phyloP scores from a whole-genome alignment of 2,888 invertebrate genomes.

The Drosophila lutescens region DNA sequence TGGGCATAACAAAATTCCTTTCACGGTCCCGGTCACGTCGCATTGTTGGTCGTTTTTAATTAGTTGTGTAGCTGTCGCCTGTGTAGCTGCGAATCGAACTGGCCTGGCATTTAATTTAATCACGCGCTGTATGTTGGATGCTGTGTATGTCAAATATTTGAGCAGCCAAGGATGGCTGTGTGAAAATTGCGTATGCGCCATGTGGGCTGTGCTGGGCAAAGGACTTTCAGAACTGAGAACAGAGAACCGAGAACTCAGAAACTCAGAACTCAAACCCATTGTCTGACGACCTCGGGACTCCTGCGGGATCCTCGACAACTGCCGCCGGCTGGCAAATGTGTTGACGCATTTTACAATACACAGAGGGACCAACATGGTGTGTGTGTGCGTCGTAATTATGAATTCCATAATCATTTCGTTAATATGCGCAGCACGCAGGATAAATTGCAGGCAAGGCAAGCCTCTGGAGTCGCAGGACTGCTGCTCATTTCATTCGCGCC shows the following conservation, averaged over 20 bases:
- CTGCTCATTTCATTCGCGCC: slow-evolving; percentile 56
- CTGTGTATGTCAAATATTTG: slow-evolving; percentile 74
- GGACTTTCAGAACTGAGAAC: background rate
- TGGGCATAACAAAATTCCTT: slow-evolving; percentile 44
- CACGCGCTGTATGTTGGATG: slow-evolving; percentile 51
- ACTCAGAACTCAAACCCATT: slow-evolving; percentile 11
- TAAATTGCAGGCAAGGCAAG: slow-evolving; percentile 61
- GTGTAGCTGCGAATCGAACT: slow-evolving; percentile 17
- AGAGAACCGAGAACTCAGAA: too few relatives aligned
- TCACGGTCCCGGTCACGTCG: slow-evolving; percentile 42
- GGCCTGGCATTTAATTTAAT: slow-evolving; percentile 71
- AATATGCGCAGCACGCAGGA: slow-evolving; percentile 78
- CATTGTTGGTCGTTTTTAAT: slow-evolving; percentile 70
- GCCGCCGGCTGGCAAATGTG: slow-evolving; percentile 66
- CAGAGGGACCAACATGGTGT: slow-evolving; percentile 59
- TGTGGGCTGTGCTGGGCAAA: slow-evolving; percentile 46
- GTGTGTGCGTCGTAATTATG: slow-evolving; percentile 64
- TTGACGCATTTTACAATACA: slow-evolving; percentile 78
- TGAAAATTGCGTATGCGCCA: slow-evolving; percentile 74
- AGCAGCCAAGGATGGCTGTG: slow-evolving; percentile 47
- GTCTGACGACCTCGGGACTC: slow-evolving; percentile 33
- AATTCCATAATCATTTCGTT: slow-evolving; percentile 80
- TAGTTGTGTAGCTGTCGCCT: slow-evolving; percentile 75
- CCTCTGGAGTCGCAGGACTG: slow-evolving; percentile 12
- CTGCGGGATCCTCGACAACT: slow-evolving; percentile 12